A percentile compares a stretch with the other conserved stretches of the same genome.
phyloP scores from a whole-genome alignment of 2,113 vertebrate species.

The Etheostoma spectabile region DNA sequence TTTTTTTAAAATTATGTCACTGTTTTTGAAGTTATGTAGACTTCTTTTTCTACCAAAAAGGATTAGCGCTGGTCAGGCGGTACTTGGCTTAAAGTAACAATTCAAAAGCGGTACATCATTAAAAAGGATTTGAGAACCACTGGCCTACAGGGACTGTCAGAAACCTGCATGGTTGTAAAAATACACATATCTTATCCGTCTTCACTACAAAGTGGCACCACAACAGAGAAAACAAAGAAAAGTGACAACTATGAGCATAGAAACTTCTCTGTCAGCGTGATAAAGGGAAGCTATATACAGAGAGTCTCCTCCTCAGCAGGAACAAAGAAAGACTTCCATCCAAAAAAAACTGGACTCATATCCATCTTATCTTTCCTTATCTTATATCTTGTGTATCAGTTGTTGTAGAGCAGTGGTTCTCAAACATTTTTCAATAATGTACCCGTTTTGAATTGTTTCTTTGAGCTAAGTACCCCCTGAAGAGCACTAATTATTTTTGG shows the following conservation, averaged over 20 bases:
- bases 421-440: too few species aligned
- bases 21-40: too few species aligned
- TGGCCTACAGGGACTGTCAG: not conserved
- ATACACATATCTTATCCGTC: not conserved
- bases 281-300: conserved; percentile 20
- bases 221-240: conserved; percentile 5
- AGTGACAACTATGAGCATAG: not conserved
- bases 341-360: conserved; percentile 6
- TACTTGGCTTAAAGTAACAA: too few species aligned
- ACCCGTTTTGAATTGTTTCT: too few species aligned
- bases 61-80: too few species aligned
- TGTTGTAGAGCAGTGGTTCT: not conserved
- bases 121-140: too few species aligned
- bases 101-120: too few species aligned
- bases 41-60: too few species aligned
- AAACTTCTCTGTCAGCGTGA: conserved; percentile 1
- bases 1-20: too few species aligned
- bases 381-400: not conserved
- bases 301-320: conserved; percentile 1
- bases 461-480: too few species aligned
- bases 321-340: not conserved
- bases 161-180: not conserved
- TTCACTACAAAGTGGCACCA: not conserved
- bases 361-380: not conserved
- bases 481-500: too few species aligned